Conservation (phyloP, 1,140 invertebrate species). For the Leguminivora glycinivorella region DNA sequence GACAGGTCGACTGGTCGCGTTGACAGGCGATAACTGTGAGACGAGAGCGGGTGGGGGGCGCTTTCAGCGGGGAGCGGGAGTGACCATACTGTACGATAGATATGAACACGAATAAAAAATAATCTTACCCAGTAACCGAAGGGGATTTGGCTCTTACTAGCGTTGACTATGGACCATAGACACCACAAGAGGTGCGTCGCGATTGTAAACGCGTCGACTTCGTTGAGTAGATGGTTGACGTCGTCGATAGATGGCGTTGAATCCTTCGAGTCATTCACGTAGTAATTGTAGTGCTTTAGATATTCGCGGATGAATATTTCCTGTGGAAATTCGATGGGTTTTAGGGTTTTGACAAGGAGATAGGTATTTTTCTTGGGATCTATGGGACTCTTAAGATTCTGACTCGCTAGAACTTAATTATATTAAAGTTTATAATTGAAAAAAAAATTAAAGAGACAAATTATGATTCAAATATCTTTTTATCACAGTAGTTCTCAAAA, state of each 20-base stretch:
- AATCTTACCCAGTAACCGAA: constrained; percentile 95
- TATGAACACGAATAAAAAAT: background rate
- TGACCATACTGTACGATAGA: no score
- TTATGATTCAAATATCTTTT: no score
- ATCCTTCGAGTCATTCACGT: constrained; percentile 41
- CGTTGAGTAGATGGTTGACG: constrained; percentile 83
- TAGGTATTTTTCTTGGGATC: background rate
- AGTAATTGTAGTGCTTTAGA: constrained; percentile 66
- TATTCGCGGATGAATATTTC: constrained; percentile 82
- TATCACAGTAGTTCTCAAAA: no score
- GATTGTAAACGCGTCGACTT: constrained; percentile 90
- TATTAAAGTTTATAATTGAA: no score
- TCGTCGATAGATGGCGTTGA: constrained; percentile 70
- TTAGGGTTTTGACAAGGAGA: background rate
- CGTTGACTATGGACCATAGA: constrained; percentile 94
- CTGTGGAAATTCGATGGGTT: constrained; percentile 58
- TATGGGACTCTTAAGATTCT: no score
- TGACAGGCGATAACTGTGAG: no score
- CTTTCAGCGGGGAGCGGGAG: no score
- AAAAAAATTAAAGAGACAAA: no score
- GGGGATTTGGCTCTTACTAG: constrained; percentile 91
- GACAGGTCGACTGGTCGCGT: no score
- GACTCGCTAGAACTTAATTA: no score
- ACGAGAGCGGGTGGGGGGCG: no score
- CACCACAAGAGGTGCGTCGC: constrained; percentile 96